Evolutionary conservation across 2,113 vertebrate species (phyloP), one percentile per base, ranked within the genome.

Genomic region (Gavia stellata): DNA sequence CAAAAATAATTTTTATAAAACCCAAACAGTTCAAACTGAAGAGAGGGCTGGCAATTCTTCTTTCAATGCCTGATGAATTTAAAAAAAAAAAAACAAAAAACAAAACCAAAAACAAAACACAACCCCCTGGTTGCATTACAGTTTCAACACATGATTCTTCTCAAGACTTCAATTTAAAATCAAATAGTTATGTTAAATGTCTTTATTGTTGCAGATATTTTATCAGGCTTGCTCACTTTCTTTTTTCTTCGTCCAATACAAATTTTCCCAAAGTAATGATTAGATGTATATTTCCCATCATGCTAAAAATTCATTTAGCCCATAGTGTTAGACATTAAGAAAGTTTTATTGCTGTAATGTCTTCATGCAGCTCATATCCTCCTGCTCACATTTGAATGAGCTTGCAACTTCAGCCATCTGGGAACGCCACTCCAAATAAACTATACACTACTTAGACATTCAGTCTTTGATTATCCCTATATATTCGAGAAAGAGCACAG

Each of bases 261-360:
- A 47, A 61, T 91, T 85, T 47, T 59, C 59, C 75, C 67, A n/a
- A 84, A 90, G 92, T 90, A 92, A 90, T 17, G 0, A 86, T 94
- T 91, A 90, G 66, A 95, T 86, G 67, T 66, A 52, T 93, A 97
- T 93, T 77, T 98, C 96, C 91, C 92, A 80, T 82, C 74, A 72
- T 56, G 79, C 40, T 90, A 82, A 88, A 84, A 95, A 93, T 81
- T 67, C 31, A 91, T 96, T 94, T 94, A 94, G 88, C 73, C 59
- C 61, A 67, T 75, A 58, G 29, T 53, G 70, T 67, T 84, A 87
- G 81, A 91, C 56, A 94, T 89, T 81, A 81, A 86, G 67, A 81
- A 78, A 80, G 19, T 86, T 95, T 84, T 88, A 94, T 84, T 44
- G 50, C 73, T 63, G 28, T 59, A 88, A 86, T 85, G 93, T 83